phyloP scores from a whole-genome alignment of 2,113 vertebrate genomes.

The Semnornis frantzii region DNA sequence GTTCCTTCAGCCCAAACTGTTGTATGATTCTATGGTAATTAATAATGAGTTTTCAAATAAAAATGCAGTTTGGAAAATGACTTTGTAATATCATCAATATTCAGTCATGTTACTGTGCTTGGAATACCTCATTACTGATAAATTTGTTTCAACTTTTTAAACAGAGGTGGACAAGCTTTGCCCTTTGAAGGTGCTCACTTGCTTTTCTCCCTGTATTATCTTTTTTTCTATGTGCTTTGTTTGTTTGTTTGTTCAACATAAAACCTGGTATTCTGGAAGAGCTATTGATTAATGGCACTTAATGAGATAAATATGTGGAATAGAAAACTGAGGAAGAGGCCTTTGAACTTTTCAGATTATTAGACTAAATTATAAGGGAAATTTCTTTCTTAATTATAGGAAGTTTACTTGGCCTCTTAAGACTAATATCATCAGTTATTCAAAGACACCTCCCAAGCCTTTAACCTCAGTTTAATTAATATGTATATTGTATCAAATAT shows the following conservation, averaged over 20 bases:
- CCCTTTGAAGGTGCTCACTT: background rate
- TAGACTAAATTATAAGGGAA: constrained; percentile 7
- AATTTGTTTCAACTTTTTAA: background rate
- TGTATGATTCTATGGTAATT: background rate
- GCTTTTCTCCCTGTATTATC: background rate
- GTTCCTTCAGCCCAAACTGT: background rate
- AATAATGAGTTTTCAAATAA: background rate
- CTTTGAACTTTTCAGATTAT: constrained; percentile 58
- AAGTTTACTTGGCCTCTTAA: constrained; percentile 13
- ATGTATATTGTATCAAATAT: background rate
- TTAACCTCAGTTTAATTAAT: constrained; percentile 66
- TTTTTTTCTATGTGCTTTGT: background rate
- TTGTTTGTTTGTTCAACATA: background rate
- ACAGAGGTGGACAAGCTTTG: background rate
- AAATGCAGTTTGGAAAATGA: background rate
- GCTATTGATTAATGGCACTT: constrained; percentile 13
- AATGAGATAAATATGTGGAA: constrained; percentile 4
- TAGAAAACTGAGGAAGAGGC: background rate
- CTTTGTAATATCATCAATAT: background rate
- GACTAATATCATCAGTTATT: constrained; percentile 13
- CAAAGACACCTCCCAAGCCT: constrained; percentile 38
- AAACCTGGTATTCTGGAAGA: constrained; percentile 26
- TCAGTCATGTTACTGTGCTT: background rate
- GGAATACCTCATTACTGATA: background rate
- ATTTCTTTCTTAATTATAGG: constrained; percentile 26